phyloP scores from a whole-genome alignment of 1,140 invertebrate genomes.

The Drosophila watanabei region DNA sequence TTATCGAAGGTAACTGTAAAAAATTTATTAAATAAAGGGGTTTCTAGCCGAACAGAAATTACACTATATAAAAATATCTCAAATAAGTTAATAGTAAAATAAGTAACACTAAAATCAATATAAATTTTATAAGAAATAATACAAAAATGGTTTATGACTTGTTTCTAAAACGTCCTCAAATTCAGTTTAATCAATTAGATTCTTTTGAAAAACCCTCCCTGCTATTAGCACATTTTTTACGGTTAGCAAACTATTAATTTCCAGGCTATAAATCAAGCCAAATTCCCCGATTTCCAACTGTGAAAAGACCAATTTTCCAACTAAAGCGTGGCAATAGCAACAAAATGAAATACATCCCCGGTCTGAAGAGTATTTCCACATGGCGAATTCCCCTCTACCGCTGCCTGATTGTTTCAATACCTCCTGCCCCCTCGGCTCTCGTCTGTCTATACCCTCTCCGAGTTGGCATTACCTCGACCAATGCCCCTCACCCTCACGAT shows the following conservation, averaged over 20 bases:
- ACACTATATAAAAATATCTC: background rate
- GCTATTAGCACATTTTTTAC: background rate
- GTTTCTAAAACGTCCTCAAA: too few species aligned
- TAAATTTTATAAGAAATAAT: background rate
- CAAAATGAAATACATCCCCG: constrained; percentile 8
- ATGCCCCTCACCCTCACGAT: background rate
- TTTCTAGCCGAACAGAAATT: background rate
- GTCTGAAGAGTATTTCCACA: constrained; percentile 36
- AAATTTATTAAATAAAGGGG: constrained; percentile 16
- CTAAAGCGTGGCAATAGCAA: background rate
- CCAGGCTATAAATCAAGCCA: background rate
- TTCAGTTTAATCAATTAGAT: background rate
- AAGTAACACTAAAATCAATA: background rate
- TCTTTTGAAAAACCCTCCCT: background rate
- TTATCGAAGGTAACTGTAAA: constrained; percentile 39
- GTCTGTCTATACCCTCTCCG: constrained; percentile 3
- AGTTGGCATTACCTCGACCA: constrained; percentile 6
- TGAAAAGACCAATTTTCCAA: constrained; percentile 10
- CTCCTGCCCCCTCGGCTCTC: background rate
- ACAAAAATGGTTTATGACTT: too few species aligned
- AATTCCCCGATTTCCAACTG: constrained; percentile 3
- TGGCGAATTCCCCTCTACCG: constrained; percentile 22
- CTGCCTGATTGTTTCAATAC: constrained; percentile 35
- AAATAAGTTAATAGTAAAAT: background rate
- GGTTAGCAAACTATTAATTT: constrained; percentile 1